A percentile compares a stretch with the other conserved stretches of the same genome.
phyloP scores from a whole-genome alignment of 23 tunicate genomes.

The Styela clava region DNA sequence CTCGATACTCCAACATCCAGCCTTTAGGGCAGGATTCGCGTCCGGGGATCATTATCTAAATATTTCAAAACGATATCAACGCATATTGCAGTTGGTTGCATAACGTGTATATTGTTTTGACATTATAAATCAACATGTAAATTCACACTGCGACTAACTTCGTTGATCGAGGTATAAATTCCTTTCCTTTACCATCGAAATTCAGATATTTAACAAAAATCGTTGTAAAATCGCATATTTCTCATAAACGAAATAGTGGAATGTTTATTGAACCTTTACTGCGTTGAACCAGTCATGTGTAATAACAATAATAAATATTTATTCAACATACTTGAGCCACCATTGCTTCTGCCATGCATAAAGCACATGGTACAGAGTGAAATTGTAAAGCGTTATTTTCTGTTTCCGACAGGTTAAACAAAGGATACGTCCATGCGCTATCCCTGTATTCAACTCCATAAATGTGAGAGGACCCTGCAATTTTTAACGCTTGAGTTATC shows the following conservation, averaged over 20 bases:
- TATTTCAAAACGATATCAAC: neutral
- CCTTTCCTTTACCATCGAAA: too few relatives aligned
- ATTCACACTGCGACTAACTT: too few relatives aligned
- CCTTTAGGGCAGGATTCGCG: constrained; percentile 41
- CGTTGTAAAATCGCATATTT: too few relatives aligned
- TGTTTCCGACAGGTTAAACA: constrained; percentile 37
- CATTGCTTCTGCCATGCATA: constrained; percentile 26
- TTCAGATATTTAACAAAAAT: too few relatives aligned
- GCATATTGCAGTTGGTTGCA: neutral
- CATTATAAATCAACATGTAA: too few relatives aligned
- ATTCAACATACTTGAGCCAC: constrained; percentile 21
- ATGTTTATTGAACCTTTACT: too few relatives aligned
- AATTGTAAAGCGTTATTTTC: constrained; percentile 9
- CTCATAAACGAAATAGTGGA: too few relatives aligned
- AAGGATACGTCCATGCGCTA: constrained; percentile 19
- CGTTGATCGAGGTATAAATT: too few relatives aligned
- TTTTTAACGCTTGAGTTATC: neutral
- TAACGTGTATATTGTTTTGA: too few relatives aligned
- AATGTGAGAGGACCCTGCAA: constrained; percentile 10
- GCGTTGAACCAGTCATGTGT: too few relatives aligned
- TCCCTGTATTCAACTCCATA: constrained; percentile 55
- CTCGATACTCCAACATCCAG: constrained; percentile 42
- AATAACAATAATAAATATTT: too few relatives aligned
- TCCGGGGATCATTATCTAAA: constrained; percentile 55
- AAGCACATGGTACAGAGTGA: constrained; percentile 49